Evolutionary conservation across 2,113 vertebrate species (phyloP).

Genomic region (Catharus bicknelli): DNA sequence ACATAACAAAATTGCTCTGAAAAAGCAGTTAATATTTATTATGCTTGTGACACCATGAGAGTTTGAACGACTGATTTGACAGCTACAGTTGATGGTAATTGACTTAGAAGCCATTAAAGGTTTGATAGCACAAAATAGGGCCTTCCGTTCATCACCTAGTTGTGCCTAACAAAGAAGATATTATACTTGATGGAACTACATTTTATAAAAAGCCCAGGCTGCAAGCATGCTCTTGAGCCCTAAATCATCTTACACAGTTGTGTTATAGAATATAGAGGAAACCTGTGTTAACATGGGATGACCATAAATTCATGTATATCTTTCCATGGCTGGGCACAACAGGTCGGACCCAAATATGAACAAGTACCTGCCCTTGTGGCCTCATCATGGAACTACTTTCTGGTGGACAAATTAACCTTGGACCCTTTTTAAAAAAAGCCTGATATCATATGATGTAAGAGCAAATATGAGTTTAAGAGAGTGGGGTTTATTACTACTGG

Average conservation of each 20-base stretch:
- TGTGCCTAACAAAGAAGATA: background rate
- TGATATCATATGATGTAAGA: background rate
- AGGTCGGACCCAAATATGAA: background rate
- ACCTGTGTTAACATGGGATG: background rate
- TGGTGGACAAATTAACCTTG: background rate
- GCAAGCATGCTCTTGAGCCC: background rate
- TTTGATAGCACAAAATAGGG: slow-evolving; percentile 3
- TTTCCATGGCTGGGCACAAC: background rate
- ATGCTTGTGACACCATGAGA: background rate
- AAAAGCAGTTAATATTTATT: slow-evolving; percentile 53
- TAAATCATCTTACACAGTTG: background rate
- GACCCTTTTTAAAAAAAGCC: background rate
- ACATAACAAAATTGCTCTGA: slow-evolving; percentile 3
- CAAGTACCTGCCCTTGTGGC: background rate
- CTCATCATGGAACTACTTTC: background rate
- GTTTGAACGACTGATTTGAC: slow-evolving; percentile 10
- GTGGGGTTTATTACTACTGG: background rate
- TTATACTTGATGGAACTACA: background rate
- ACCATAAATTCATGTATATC: background rate
- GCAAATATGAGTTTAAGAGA: background rate
- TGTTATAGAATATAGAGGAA: background rate
- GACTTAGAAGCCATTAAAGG: slow-evolving; percentile 36
- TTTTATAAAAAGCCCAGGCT: background rate
- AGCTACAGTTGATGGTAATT: slow-evolving; percentile 26
- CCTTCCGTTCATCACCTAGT: background rate